phyloP scores from a whole-genome alignment of 2,888 invertebrate genomes.

The Tricholauxania praeusta region DNA sequence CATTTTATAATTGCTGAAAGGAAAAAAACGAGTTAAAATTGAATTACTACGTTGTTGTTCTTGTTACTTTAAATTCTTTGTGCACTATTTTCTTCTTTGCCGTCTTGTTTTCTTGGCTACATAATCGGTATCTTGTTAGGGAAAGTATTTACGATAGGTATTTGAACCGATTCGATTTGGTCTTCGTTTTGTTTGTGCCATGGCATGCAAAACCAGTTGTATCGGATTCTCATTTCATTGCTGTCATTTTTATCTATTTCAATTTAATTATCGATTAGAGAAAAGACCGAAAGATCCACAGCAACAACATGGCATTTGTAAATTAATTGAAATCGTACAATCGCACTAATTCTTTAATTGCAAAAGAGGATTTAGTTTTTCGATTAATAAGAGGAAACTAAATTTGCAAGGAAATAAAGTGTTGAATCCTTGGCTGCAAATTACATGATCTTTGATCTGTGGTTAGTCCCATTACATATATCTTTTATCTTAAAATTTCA shows the following conservation, averaged over 20 bases:
- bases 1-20: conserved; percentile 21
- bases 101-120: neutral
- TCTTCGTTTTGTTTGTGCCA: conserved; percentile 6
- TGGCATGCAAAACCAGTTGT: neutral
- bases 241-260: conserved; percentile 13
- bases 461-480: too few relatives aligned
- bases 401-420: too few relatives aligned
- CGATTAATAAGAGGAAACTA: too few relatives aligned
- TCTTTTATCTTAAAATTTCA: too few relatives aligned
- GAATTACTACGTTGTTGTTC: conserved; percentile 15
- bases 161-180: conserved; percentile 5
- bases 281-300: neutral
- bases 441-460: too few relatives aligned
- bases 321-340: too few relatives aligned
- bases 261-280: conserved; percentile 30
- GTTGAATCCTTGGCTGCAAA: too few relatives aligned
- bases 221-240: too few relatives aligned
- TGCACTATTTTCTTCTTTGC: neutral
- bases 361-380: too few relatives aligned
- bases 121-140: conserved; percentile 20
- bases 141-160: conserved; percentile 15
- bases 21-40: conserved; percentile 22
- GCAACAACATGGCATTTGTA: neutral
- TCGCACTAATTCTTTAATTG: conserved; percentile 1
- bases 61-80: neutral